phyloP scores from a whole-genome alignment of 2,888 invertebrate species.

The Pollenia griseotomentosa region DNA sequence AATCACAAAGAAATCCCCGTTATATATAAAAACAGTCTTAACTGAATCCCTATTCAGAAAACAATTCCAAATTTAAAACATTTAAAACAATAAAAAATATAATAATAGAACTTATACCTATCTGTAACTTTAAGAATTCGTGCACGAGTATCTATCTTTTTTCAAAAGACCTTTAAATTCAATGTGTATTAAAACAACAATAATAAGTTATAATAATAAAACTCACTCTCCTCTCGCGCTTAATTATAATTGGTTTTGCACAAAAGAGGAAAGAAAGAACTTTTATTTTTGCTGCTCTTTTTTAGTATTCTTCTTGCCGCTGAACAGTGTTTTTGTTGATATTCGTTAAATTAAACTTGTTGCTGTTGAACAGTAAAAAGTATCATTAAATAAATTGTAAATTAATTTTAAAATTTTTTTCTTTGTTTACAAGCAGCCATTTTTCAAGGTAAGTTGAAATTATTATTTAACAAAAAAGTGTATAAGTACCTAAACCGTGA shows the following conservation, averaged over 20 bases:
- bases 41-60: background rate
- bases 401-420: constrained; percentile 41
- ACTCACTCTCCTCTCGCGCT: constrained; percentile 18
- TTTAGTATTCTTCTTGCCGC: constrained; percentile 50
- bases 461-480: background rate
- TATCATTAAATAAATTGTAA: constrained; percentile 10
- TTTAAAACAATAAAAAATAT: too few relatives aligned
- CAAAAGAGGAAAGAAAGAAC: constrained; percentile 29
- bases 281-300: constrained; percentile 33
- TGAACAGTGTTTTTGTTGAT: constrained; percentile 44
- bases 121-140: background rate
- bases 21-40: constrained; percentile 8
- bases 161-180: constrained; percentile 11
- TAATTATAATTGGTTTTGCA: constrained; percentile 43
- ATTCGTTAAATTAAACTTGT: constrained; percentile 39
- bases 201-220: constrained; percentile 16
- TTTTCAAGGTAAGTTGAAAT: constrained; percentile 66
- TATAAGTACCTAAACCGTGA: background rate
- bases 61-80: background rate
- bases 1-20: background rate
- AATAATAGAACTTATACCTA: too few relatives aligned
- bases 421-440: constrained; percentile 59
- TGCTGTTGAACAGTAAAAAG: constrained; percentile 24
- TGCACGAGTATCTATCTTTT: constrained; percentile 7
- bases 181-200: constrained; percentile 16